Percentiles rank a stretch among this genome's conserved stretches.
phyloP scores from a whole-genome alignment of 2,888 invertebrate genomes.

The Elaeidobius kamerunicus region DNA sequence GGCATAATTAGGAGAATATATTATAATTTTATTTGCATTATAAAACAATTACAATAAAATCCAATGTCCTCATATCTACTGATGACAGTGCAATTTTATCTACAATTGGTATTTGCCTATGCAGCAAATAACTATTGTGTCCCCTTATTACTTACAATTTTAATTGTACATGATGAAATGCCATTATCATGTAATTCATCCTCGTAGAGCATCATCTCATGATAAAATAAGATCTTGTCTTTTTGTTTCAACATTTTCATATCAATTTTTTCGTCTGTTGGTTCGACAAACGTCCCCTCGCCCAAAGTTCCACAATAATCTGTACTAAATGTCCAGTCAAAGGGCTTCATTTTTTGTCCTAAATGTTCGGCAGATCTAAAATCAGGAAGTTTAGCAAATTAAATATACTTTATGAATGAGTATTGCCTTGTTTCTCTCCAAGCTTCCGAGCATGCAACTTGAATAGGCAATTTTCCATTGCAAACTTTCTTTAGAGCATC shows the following conservation, averaged over 20 bases:
- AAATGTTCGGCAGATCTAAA: constrained; percentile 64
- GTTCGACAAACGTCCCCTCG: constrained; percentile 57
- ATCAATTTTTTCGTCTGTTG: constrained; percentile 76
- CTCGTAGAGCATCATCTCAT: constrained; percentile 91
- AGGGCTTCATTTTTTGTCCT: constrained; percentile 78
- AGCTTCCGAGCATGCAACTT: constrained; percentile 85
- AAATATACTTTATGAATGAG: too few species aligned
- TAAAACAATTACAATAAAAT: too few species aligned
- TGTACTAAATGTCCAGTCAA: constrained; percentile 98
- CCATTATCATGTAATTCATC: constrained; percentile 99
- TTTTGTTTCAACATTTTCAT: constrained; percentile 82
- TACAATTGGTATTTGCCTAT: too few species aligned
- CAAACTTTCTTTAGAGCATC: constrained; percentile 85
- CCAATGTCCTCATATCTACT: too few species aligned
- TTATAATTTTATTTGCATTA: too few species aligned
- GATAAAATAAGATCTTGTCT: constrained; percentile 92
- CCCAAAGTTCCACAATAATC: constrained; percentile 81
- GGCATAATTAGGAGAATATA: too few species aligned
- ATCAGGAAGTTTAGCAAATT: too few species aligned
- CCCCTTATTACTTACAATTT: constrained; percentile 96
- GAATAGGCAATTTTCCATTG: constrained; percentile 67
- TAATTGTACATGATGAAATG: constrained; percentile 82
- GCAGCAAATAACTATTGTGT: too few species aligned
- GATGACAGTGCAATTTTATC: too few species aligned
- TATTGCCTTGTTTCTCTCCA: constrained; percentile 92